phyloP scores from a whole-genome alignment of 2,888 invertebrate genomes.

The Calliphora vomitoria region DNA sequence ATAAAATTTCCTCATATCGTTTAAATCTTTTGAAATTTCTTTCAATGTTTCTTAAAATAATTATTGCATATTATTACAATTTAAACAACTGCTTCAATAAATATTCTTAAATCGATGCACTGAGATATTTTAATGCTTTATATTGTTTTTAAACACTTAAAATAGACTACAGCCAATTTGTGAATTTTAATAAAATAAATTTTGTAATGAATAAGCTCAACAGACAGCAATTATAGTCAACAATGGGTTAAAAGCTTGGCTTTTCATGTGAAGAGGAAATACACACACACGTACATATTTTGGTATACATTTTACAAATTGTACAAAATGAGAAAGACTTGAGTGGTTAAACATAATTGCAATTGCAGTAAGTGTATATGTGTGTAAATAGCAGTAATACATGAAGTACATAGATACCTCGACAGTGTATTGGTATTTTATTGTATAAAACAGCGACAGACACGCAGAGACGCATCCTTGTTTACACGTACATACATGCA shows the following conservation, averaged over 20 bases:
- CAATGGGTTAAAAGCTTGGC: neutral
- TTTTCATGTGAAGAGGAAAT: neutral
- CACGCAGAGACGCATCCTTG: neutral
- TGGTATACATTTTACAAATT: constrained; percentile 18
- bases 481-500: neutral
- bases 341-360: constrained; percentile 34
- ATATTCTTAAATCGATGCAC: neutral
- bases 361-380: neutral
- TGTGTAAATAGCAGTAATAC: neutral
- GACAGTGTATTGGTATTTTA: too few species aligned
- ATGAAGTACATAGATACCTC: neutral
- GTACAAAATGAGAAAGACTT: constrained; percentile 33
- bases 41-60: too few species aligned
- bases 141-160: constrained; percentile 1
- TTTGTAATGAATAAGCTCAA: neutral
- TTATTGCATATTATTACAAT: neutral
- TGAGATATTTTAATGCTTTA: neutral
- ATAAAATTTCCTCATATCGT: too few species aligned
- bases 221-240: neutral
- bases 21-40: too few species aligned
- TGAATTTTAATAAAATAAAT: constrained; percentile 32
- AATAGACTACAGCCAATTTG: constrained; percentile 14
- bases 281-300: neutral
- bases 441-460: neutral
- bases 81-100: neutral